A percentile compares a stretch with the other conserved stretches of the same genome.
These are phyloP conservation scores for Dryobotodes eremita DNA, from an alignment of 2,888 invertebrate species.

Conservation along the genomic window DNA sequence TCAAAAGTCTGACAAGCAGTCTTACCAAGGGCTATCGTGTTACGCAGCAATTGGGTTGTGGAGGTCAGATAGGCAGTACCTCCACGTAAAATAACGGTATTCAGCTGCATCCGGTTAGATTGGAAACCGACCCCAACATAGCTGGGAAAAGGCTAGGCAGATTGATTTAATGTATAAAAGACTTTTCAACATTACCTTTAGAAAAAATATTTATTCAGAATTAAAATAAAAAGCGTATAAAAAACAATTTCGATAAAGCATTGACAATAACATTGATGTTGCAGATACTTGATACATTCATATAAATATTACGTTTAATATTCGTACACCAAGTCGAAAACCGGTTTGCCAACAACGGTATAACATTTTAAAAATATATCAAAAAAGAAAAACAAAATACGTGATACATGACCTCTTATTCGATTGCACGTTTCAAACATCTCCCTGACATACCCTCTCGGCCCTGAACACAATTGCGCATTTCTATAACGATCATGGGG, in stretches of 20 bases:
- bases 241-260: no score
- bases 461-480: conserved; percentile 40
- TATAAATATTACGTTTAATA: not conserved
- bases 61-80: no score
- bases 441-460: conserved; percentile 31
- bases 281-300: not conserved
- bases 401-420: not conserved
- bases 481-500: conserved; percentile 48
- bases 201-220: no score
- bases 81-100: not conserved
- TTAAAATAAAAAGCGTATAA: no score
- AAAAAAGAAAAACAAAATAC: not conserved
- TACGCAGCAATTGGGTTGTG: no score
- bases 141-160: no score
- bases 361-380: not conserved
- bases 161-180: no score
- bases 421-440: conserved; percentile 5
- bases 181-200: no score
- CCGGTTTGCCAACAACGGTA: not conserved
- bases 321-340: not conserved
- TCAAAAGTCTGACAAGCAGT: not conserved
- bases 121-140: not conserved
- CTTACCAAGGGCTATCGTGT: not conserved
- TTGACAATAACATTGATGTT: not conserved
- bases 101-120: not conserved